Base-by-base conservation (phyloP, 1,140 invertebrate genomes). In the Dryas iulia region DNA sequence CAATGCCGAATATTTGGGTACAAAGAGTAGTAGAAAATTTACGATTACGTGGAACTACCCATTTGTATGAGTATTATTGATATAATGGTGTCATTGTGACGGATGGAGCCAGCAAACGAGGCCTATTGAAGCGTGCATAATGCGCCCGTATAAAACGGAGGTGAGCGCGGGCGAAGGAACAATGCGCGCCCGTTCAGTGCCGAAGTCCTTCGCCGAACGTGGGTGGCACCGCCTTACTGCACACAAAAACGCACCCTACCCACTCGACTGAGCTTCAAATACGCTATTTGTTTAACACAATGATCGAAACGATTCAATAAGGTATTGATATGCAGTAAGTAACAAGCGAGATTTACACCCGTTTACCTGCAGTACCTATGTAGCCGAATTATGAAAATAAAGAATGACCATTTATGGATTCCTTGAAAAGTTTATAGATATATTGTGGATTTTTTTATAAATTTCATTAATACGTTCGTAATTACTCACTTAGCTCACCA, bases 71-170 rank as follows among this genome's bases (percentile, higher is more conserved):
- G 74, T 69, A 82, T 83, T 87, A 87, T 87, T 86, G 84, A 85
- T 86, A 89, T 82, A 89, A 89, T 86, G 86, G 82, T 90, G 87
- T 86, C 85, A 87, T 89, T 89, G 89, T 91, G 81, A 84, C 65
- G 76, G 72, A 85, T 81, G 80, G 84, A 74, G 78, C 74, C 79
- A 81, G 85, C 81, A 79, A 85, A 84, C 78, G 82, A 86, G 83
- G 79, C 75, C 81, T 83, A 91, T 91, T 89, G 87, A 88, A 81
- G 78, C 81, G 79, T 76, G 75, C 74, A 89, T 87, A 91, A 89
- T 89, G 82, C 79, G 77, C 87, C 89, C 88, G 87, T 84, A 88
- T 90, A 89, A 86, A 88, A 76, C 79, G 69, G 79, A 81, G 79
- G 84, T 77, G 80, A 78, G 79, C 84, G 80, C 77, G 72, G 75